phyloP scores from a whole-genome alignment of 1,140 invertebrate species.

The Ditylenchus dipsaci region DNA sequence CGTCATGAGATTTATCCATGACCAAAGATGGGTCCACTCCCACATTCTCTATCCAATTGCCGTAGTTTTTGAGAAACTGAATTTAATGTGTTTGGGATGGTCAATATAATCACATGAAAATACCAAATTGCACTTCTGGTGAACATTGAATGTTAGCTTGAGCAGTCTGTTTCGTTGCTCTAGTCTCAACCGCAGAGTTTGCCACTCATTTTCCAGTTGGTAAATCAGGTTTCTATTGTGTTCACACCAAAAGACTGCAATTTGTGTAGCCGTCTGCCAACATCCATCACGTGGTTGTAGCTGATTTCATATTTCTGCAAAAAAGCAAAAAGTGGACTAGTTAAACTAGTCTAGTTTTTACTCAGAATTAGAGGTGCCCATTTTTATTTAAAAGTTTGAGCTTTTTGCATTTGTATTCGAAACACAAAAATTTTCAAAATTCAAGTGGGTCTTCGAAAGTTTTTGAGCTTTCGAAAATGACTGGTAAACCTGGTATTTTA shows the following conservation, averaged over 20 bases:
- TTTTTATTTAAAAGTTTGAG: no score
- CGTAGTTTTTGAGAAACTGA: conserved; percentile 30
- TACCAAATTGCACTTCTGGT: conserved; percentile 28
- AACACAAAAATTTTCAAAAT: not conserved
- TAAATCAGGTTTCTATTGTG: conserved; percentile 22
- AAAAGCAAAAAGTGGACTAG: conserved; percentile 14
- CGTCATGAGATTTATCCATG: conserved; percentile 9
- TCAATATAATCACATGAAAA: not conserved
- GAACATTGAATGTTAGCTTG: conserved; percentile 20
- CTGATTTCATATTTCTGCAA: conserved; percentile 38
- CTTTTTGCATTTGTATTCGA: no score
- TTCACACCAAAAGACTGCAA: conserved; percentile 13
- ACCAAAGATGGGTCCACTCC: conserved; percentile 30
- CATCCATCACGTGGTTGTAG: conserved; percentile 32
- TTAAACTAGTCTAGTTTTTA: no score
- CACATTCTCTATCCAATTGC: conserved; percentile 28
- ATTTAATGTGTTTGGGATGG: not conserved
- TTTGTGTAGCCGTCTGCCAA: conserved; percentile 20
- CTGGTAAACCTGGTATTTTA: no score
- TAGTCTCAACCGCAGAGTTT: conserved; percentile 10
- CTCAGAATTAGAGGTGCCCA: no score
- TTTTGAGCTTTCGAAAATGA: no score
- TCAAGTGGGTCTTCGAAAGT: not conserved
- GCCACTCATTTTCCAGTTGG: conserved; percentile 29
- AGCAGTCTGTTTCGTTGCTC: conserved; percentile 26